Conservation (phyloP, 2,888 invertebrate species). For the Coleophora deauratella region DNA sequence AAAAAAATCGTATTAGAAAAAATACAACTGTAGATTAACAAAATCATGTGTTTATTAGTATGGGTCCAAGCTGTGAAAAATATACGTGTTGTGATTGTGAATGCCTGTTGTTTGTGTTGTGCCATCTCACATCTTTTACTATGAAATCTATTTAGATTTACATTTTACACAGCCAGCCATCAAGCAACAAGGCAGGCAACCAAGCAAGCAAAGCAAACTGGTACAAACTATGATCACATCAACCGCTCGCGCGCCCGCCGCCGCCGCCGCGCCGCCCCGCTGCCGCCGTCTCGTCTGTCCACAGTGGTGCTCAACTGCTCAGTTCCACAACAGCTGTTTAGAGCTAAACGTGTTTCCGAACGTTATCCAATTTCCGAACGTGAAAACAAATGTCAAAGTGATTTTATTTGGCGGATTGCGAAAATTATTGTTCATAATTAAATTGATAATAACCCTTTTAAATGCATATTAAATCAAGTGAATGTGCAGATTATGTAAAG, state of each 20-base stretch:
- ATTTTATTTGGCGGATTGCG: conserved; percentile 26
- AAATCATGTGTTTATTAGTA: too few species aligned
- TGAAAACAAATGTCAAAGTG: conserved; percentile 36
- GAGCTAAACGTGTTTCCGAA: conserved; percentile 42
- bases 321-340: conserved; percentile 52
- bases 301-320: conserved; percentile 17
- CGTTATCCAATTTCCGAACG: conserved; percentile 38
- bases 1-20: too few species aligned
- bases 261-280: conserved; percentile 7
- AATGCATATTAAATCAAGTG: conserved; percentile 8
- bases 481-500: conserved; percentile 14
- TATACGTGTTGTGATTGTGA: too few species aligned
- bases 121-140: too few species aligned
- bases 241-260: neutral
- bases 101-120: too few species aligned
- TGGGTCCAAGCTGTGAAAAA: too few species aligned
- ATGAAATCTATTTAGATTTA: too few species aligned
- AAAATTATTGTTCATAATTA: conserved; percentile 12
- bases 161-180: too few species aligned
- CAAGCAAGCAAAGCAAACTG: conserved; percentile 24
- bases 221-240: conserved; percentile 14
- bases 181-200: too few species aligned
- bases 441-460: too few species aligned
- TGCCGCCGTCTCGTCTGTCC: conserved; percentile 9
- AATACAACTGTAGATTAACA: too few species aligned